Conservation (phyloP, 2,888 invertebrate genomes). For the Lepidocyrtinus sp. region DNA sequence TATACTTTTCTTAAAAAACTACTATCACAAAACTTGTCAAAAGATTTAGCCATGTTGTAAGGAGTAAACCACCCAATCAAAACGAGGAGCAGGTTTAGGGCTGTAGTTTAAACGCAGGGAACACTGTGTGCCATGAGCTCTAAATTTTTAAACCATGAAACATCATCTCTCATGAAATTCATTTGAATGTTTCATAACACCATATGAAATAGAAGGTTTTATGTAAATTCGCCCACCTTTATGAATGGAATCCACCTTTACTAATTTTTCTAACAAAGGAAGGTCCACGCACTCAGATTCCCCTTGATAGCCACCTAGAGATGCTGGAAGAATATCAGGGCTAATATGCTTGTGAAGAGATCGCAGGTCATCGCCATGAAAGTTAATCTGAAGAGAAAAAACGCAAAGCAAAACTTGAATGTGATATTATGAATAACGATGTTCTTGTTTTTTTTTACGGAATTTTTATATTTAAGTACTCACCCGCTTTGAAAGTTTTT, state of each 20-base stretch:
- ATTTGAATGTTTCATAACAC: too few species aligned
- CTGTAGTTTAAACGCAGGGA: background rate
- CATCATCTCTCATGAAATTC: too few species aligned
- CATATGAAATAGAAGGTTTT: too few species aligned
- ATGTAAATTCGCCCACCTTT: constrained; percentile 15
- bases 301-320: background rate
- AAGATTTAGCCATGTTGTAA: too few species aligned
- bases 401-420: too few species aligned
- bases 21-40: too few species aligned
- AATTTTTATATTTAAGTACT: background rate
- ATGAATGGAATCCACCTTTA: constrained; percentile 17
- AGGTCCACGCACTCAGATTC: constrained; percentile 8
- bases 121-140: background rate
- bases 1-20: too few species aligned
- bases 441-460: too few species aligned
- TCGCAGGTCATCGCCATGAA: constrained; percentile 28
- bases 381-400: constrained; percentile 19
- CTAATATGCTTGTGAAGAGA: constrained; percentile 30
- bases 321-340: constrained; percentile 9
- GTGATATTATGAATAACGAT: too few species aligned
- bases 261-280: constrained; percentile 12
- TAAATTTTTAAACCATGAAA: background rate
- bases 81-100: background rate
- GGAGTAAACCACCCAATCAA: background rate
- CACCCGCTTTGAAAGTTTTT: constrained; percentile 26